Evolutionary conservation across 1,140 invertebrate species (phyloP).

Genomic region (Leptoteleia sp.): DNA sequence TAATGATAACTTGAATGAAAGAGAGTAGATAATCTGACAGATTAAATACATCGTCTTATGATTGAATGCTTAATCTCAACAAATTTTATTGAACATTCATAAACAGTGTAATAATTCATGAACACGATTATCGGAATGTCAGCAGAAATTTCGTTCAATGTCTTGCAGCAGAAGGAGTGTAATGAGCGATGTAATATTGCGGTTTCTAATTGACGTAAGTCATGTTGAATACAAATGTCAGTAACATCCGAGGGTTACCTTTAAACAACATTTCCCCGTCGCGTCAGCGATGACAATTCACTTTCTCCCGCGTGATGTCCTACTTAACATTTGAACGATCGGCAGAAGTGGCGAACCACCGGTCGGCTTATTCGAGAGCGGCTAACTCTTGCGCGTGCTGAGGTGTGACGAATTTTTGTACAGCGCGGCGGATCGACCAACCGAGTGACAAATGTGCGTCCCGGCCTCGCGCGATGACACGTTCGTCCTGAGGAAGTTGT

Average conservation of each 20-base stretch:
- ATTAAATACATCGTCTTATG: too few species aligned
- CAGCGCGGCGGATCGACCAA: slow-evolving; percentile 18
- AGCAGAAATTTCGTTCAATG: not conserved
- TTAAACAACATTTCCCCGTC: slow-evolving; percentile 61
- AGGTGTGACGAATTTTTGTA: too few species aligned
- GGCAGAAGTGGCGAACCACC: too few species aligned
- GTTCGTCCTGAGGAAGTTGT: too few species aligned
- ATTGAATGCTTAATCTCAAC: not conserved
- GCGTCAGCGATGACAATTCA: slow-evolving; percentile 33
- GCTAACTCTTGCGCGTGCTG: too few species aligned
- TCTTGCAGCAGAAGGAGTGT: not conserved
- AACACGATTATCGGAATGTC: not conserved
- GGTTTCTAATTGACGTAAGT: slow-evolving; percentile 2
- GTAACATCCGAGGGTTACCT: slow-evolving; percentile 54
- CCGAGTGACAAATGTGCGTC: slow-evolving; percentile 15
- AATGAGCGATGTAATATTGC: not conserved
- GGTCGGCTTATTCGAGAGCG: too few species aligned
- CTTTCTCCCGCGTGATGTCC: slow-evolving; percentile 48
- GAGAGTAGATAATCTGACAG: too few species aligned
- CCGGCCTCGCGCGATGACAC: slow-evolving; percentile 22
- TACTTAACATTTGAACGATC: too few species aligned
- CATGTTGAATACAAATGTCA: slow-evolving; percentile 16
- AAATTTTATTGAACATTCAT: not conserved
- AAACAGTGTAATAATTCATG: not conserved
- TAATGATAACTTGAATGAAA: too few species aligned